These are phyloP conservation scores for Poeciliopsis gracilis DNA, from an alignment of 2,797 vertebrate species.

Conservation along the genomic window DNA sequence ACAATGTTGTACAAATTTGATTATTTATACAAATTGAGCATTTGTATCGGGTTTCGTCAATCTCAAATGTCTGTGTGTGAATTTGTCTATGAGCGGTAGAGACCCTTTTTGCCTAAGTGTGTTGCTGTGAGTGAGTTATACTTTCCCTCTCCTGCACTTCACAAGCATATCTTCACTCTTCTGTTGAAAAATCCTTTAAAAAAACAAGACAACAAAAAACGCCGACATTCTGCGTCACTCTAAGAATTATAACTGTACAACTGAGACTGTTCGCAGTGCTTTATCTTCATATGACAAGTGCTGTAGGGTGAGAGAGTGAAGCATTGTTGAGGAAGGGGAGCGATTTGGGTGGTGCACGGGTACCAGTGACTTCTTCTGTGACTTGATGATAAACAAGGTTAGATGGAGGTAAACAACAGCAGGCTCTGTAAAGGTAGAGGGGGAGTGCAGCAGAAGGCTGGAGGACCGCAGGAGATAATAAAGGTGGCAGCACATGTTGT, in stretches of 20 bases:
- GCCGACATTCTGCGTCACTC: background rate
- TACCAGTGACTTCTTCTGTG: conserved; percentile 50
- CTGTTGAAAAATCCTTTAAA: conserved; percentile 38
- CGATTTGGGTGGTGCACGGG: conserved; percentile 12
- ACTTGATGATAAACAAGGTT: conserved; percentile 82
- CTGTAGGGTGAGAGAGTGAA: conserved; percentile 9
- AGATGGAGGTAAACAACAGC: conserved; percentile 83
- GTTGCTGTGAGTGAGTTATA: conserved; percentile 28
- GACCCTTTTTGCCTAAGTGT: conserved; percentile 2
- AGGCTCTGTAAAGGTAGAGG: conserved; percentile 81
- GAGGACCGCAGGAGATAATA: conserved; percentile 76
- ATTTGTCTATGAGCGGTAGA: conserved; percentile 23
- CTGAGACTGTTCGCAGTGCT: conserved; percentile 9
- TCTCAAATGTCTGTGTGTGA: conserved; percentile 18
- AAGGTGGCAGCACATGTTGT: conserved; percentile 84
- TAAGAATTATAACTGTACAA: background rate
- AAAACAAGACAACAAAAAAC: conserved; percentile 3
- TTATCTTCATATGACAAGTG: conserved; percentile 18
- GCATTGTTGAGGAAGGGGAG: background rate
- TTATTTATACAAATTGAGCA: background rate
- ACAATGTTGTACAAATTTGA: background rate
- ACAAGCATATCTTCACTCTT: conserved; percentile 18
- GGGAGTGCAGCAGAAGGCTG: conserved; percentile 72
- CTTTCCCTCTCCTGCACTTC: conserved; percentile 32
- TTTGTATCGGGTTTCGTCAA: background rate